A percentile compares a stretch with the other conserved stretches of the same genome.
These are phyloP conservation scores for Phyllotis vaccarum DNA, from an alignment of 2,797 vertebrate species.

Conservation along the genomic window DNA sequence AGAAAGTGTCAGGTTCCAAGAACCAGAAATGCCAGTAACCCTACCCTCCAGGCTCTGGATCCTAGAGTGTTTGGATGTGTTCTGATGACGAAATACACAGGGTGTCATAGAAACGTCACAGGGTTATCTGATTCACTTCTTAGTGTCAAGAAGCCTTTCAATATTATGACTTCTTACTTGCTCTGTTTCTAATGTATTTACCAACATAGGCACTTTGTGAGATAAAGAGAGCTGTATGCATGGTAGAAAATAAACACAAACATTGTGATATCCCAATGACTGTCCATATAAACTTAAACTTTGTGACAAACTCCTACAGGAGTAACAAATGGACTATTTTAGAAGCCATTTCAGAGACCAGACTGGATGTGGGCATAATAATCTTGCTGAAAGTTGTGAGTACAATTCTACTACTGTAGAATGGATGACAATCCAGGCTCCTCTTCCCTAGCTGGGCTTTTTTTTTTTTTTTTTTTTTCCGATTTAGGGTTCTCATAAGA, in stretches of 20 bases:
- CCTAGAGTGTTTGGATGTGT: neutral
- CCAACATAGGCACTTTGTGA: neutral
- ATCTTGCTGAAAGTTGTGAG: neutral
- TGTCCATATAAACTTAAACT: neutral
- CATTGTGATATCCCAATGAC: neutral
- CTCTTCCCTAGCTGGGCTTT: neutral
- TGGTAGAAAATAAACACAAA: neutral
- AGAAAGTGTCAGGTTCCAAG: neutral
- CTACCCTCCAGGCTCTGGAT: neutral
- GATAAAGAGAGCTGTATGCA: neutral
- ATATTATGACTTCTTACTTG: neutral
- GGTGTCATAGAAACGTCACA: neutral
- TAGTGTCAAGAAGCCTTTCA: neutral
- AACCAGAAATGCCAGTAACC: neutral
- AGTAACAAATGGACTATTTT: neutral
- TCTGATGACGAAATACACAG: neutral
- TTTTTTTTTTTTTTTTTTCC: too few relatives aligned
- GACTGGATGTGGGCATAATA: neutral
- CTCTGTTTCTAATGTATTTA: neutral
- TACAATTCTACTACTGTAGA: neutral
- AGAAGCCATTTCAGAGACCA: neutral
- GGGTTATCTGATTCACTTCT: neutral
- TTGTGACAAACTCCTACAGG: neutral
- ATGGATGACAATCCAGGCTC: neutral
- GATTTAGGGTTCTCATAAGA: neutral